phyloP scores from a whole-genome alignment of 2,888 invertebrate genomes.

The Siphonodentalium dalli region DNA sequence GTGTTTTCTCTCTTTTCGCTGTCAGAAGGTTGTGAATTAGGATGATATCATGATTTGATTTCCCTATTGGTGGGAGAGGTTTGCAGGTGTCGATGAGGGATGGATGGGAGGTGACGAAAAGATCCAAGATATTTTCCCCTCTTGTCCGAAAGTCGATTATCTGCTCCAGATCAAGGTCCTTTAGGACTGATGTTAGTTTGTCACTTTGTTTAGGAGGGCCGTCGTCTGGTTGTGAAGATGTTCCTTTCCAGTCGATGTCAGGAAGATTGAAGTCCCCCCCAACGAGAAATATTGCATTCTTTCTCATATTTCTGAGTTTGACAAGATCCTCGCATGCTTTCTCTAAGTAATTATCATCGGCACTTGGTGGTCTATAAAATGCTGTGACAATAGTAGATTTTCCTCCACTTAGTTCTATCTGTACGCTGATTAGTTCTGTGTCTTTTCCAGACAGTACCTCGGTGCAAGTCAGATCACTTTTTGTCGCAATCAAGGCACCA shows the following conservation, averaged over 20 bases:
- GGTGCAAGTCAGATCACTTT: neutral
- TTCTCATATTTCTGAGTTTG: neutral
- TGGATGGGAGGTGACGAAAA: conserved; percentile 6
- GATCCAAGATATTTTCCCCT: conserved; percentile 11
- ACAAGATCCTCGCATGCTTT: neutral
- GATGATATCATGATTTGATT: conserved; percentile 7
- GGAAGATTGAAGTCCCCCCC: conserved; percentile 14
- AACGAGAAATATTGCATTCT: conserved; percentile 2
- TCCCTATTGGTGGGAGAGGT: conserved; percentile 9
- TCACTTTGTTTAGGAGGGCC: neutral
- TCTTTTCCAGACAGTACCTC: neutral
- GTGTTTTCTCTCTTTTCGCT: neutral
- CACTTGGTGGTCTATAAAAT: neutral
- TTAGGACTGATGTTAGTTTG: neutral
- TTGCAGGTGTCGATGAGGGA: neutral
- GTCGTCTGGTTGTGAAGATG: neutral
- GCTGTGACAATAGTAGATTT: neutral
- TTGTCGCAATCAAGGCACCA: conserved; percentile 3
- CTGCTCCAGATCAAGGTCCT: conserved; percentile 10
- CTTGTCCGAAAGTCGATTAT: conserved; percentile 8
- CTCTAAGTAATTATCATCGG: neutral
- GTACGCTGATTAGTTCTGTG: neutral
- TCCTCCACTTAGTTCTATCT: neutral
- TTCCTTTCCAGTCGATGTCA: conserved; percentile 3
- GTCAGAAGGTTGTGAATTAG: neutral